Base-by-base conservation (phyloP, 2,888 invertebrate species). In the Magallana nippona region DNA sequence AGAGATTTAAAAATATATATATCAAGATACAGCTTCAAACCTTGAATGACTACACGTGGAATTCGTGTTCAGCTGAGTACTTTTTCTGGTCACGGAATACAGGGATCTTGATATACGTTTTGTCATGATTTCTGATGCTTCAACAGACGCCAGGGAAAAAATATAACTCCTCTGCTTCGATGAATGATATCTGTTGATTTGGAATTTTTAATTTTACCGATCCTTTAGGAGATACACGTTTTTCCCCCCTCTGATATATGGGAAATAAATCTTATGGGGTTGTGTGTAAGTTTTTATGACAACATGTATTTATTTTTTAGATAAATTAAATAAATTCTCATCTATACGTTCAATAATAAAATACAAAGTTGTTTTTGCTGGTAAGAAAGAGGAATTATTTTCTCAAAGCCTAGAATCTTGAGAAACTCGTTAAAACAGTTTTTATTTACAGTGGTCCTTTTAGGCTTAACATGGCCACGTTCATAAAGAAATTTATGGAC, bases 401-500 rank as follows among this genome's bases (percentile, higher is more conserved):
- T 60, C n/a, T 60, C n/a, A n/a, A 60, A 8, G 60, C 19, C 19
- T 19, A 19, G 60, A 60, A 19, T 19, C 19, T 60, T 2, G 10
- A 15, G 19, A 19, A 60, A 60, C n/a, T 60, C n/a, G 19, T 60
- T 60, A 19, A 60, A 19, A 60, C n/a, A 19, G 60, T 11, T 60
- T 60, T 27, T 71, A 10, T 71, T 32, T 32, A 71, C 27, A 71
- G 19, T 19, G 60, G 71, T 27, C 15, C 71, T 71, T 11, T 27
- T 3, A 15, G 71, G 71, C 22, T 71, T 32, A 71, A 71, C 71
- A 15, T 71, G 32, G 71, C 71, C 22, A 71, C 22, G 27, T 71
- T 27, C 27, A 71, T 22, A 71, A 32, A 27, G 71, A 71, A 71
- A 71, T 71, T 71, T 71, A 71, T 71, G 71, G 71, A 71, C 22